These are phyloP conservation scores for Pithys albifrons DNA, from an alignment of 2,113 vertebrate species.

Conservation along the genomic window DNA sequence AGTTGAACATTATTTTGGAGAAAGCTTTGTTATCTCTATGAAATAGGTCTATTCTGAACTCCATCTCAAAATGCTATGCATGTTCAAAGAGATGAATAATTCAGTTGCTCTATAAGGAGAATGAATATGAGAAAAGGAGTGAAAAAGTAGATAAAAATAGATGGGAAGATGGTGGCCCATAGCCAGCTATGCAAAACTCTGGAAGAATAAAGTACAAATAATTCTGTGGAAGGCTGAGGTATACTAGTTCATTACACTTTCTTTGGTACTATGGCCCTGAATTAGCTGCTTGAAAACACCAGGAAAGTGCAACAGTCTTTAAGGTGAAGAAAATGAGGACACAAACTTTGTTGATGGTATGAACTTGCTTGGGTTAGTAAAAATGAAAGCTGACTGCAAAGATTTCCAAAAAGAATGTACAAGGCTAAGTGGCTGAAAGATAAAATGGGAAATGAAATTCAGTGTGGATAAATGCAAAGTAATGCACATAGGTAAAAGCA, in stretches of 20 bases:
- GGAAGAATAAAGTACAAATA: background rate
- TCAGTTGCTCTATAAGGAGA: background rate
- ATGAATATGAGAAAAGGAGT: background rate
- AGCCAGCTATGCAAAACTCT: background rate
- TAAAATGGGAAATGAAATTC: conserved; percentile 44
- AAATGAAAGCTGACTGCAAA: conserved; percentile 1
- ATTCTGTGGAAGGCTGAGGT: background rate
- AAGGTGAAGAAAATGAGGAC: background rate
- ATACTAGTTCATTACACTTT: background rate
- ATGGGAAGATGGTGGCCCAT: background rate
- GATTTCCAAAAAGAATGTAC: background rate
- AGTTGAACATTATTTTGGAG: background rate
- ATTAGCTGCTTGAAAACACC: background rate
- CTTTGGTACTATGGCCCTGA: background rate
- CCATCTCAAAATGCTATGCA: background rate
- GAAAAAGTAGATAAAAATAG: conserved; percentile 17
- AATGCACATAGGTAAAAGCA: conserved; percentile 23
- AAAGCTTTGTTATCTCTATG: background rate
- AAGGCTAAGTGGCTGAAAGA: background rate
- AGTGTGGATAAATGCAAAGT: background rate
- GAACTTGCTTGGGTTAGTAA: conserved; percentile 3
- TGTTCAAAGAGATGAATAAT: conserved; percentile 37
- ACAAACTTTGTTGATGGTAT: background rate
- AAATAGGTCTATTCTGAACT: background rate
- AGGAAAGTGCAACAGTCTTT: background rate